A percentile compares a stretch with the other conserved stretches of the same genome.
Conservation (phyloP, 1,140 invertebrate genomes). For the Pogonomyrmex californicus region DNA sequence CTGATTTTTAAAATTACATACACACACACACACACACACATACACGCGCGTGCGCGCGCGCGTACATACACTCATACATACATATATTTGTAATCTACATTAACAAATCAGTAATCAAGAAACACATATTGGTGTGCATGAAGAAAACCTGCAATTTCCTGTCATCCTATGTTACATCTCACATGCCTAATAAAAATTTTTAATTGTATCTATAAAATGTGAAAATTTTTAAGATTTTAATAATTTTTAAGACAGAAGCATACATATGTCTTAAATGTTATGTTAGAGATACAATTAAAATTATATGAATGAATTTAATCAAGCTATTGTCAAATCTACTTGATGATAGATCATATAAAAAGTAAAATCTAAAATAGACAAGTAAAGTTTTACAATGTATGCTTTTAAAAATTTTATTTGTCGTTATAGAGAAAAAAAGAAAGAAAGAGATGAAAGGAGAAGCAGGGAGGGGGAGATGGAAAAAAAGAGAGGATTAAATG, state of each 20-base stretch:
- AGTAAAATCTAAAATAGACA: conserved; percentile 5
- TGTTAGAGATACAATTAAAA: neutral
- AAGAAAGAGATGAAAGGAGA: neutral
- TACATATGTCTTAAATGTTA: conserved; percentile 5
- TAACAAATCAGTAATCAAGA: conserved; percentile 62
- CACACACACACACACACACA: conserved; percentile 73
- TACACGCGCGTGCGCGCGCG: conserved; percentile 73
- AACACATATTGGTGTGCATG: conserved; percentile 76
- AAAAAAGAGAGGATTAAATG: conserved; percentile 75
- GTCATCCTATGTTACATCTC: conserved; percentile 84
- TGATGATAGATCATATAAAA: neutral
- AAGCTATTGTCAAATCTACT: conserved; percentile 1
- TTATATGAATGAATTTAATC: neutral
- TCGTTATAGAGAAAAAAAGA: conserved; percentile 77
- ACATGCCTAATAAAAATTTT: conserved; percentile 85
- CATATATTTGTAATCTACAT: conserved; percentile 69
- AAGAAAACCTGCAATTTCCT: conserved; percentile 78
- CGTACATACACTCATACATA: conserved; percentile 71
- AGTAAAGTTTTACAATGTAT: conserved; percentile 21
- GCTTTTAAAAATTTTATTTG: conserved; percentile 82
- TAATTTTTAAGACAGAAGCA: conserved; percentile 15
- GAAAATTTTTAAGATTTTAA: conserved; percentile 49
- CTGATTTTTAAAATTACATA: conserved; percentile 67
- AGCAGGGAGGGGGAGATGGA: neutral
- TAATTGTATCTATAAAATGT: conserved; percentile 78